These are phyloP conservation scores for Polydrusus pterygomalis DNA, from an alignment of 2,888 invertebrate species.

Conservation along the genomic window DNA sequence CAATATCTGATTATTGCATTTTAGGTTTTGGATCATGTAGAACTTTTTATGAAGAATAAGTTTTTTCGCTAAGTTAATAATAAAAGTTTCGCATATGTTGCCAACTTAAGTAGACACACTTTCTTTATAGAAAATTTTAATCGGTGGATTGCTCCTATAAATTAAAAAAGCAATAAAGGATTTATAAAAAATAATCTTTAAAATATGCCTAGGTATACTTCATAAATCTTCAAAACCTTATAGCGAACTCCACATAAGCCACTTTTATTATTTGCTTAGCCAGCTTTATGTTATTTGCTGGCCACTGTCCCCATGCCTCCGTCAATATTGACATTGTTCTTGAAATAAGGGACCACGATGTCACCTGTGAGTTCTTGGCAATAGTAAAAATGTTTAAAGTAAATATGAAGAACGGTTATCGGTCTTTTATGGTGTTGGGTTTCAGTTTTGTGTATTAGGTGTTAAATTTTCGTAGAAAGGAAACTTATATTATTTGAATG, in stretches of 20 bases:
- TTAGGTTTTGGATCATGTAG: too few species aligned
- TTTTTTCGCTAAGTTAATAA: too few species aligned
- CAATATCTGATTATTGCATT: too few species aligned
- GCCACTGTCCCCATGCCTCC: slow-evolving; percentile 40
- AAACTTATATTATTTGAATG: slow-evolving; percentile 12
- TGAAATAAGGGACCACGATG: slow-evolving; percentile 26
- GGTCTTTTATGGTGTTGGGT: slow-evolving; percentile 34
- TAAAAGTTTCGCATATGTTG: too few species aligned
- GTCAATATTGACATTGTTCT: slow-evolving; percentile 31
- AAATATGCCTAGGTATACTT: neutral
- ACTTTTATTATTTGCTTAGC: slow-evolving; percentile 32
- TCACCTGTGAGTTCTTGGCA: slow-evolving; percentile 36
- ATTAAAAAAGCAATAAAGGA: too few species aligned
- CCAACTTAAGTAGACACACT: too few species aligned
- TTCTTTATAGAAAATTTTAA: too few species aligned
- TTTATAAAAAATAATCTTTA: neutral
- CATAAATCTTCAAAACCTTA: slow-evolving; percentile 11
- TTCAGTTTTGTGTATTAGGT: slow-evolving; percentile 29
- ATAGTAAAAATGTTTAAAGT: slow-evolving; percentile 21
- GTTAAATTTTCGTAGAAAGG: slow-evolving; percentile 27
- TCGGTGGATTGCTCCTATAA: too few species aligned
- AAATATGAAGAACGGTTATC: slow-evolving; percentile 28
- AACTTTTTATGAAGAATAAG: too few species aligned
- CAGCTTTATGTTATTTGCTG: slow-evolving; percentile 44
- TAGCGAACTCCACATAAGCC: slow-evolving; percentile 26